Base-by-base conservation (phyloP, 2,888 invertebrate genomes). In the Nemurella pictetii region DNA sequence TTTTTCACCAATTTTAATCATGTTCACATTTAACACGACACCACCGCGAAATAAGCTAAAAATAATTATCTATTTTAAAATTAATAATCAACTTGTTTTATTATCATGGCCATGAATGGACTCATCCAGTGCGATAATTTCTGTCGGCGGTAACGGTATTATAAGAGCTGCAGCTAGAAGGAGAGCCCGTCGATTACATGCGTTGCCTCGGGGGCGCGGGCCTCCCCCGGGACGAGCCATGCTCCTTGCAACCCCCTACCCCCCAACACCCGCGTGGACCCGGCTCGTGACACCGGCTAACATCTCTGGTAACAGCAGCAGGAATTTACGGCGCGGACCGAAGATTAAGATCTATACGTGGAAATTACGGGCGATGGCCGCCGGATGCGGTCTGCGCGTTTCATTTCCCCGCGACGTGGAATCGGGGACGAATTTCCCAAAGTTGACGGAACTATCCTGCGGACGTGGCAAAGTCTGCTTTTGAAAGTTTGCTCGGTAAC, bases 111-210 rank as follows among this genome's bases (percentile, higher is more conserved):
- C n/a, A n/a, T n/a, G n/a, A n/a, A n/a, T n/a, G n/a, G n/a, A n/a
- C n/a, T n/a, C n/a, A n/a, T n/a, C n/a, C n/a, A n/a, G n/a, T n/a
- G n/a, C n/a, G n/a, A n/a, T n/a, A n/a, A n/a, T n/a, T n/a, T n/a
- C n/a, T n/a, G 55, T 5, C 15, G 15, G 20, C 12, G 55, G 15
- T 55, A 55, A 55, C 55, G 20, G 55, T 20, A 7, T 55, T 55
- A 55, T 55, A 55, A 55, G 55, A 55, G 55, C n/a, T n/a, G n/a
- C n/a, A n/a, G n/a, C 55, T 20, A 55, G 55, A 55, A 55, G 20
- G 55, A 55, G 1, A 35, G 20, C 35, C 82, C 82, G 86, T 86
- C 86, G 86, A 86, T 86, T 86, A 86, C 85, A 85, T 86, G 85
- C 20, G 86, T 85, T 85, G 83, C 55, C 80, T 29, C 35, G 82